Base-by-base conservation (phyloP, 2,797 vertebrate genomes). In the Sebastiscus albofasciatus region DNA sequence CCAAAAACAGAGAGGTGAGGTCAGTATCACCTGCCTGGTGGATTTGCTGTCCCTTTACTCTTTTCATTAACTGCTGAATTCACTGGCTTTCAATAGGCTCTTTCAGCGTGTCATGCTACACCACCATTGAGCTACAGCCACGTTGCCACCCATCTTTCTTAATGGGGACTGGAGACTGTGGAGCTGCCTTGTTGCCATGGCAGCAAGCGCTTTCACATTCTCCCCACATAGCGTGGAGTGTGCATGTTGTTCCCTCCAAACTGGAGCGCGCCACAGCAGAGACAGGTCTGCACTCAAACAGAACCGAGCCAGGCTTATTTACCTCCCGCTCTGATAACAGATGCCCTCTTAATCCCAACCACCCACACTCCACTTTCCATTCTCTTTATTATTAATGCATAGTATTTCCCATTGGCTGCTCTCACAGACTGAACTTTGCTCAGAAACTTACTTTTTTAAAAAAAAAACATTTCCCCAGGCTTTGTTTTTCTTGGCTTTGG, bases 101-200 rank as follows among this genome's bases (percentile, higher is more conserved):
- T 94, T 94, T 93, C 88, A 94, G 84, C 31, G 78, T 92, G 90
- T 92, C 87, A 93, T 92, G 90, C 92, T 90, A 91, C 93, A 93
- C 91, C 92, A 80, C 93, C 91, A 91, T 87, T 93, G 90, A 92
- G 87, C 89, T 76, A 75, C 84, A 87, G 88, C 85, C 91, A 90
- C 90, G 88, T 91, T 92, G 80, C 91, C 90, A 90, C 90, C 92
- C 91, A 92, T 94, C 91, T 93, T 93, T 94, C 92, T 93, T 95
- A 94, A 94, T 94, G 90, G 93, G 93, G 90, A 90, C 89, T 89
- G 87, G 89, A 94, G 93, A 90, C 92, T 87, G 92, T 93, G 93
- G 93, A 94, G 92, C 93, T 92, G 93, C 92, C 94, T 87, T 95
- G 95, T 96, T 95, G 94, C 95, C 95, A 95, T 95, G 94, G 95